A percentile compares a stretch with the other conserved stretches of the same genome.
Evolutionary conservation across 1,140 invertebrate genomes (phyloP).

Genomic region (Coenobita brevimanus): DNA sequence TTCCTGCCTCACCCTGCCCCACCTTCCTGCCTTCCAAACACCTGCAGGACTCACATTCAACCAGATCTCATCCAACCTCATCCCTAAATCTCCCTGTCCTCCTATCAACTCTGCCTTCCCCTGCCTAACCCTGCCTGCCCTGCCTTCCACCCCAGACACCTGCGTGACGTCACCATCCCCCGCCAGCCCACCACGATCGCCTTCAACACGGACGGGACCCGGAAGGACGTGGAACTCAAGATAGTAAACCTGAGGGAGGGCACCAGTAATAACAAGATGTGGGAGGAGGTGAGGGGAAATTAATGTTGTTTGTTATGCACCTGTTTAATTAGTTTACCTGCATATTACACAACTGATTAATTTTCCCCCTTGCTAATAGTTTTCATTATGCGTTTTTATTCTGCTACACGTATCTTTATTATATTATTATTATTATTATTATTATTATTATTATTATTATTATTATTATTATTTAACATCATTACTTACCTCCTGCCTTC

Average conservation of each 20-base stretch:
- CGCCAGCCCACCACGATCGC: constrained; percentile 75
- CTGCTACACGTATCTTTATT: no score
- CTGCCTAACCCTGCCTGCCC: neutral
- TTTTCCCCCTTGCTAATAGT: no score
- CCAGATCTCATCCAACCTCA: neutral
- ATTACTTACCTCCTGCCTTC: no score
- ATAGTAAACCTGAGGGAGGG: constrained; percentile 92
- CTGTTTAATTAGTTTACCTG: no score
- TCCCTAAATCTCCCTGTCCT: neutral
- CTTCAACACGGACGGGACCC: constrained; percentile 91
- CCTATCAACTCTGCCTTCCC: neutral
- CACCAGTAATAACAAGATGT: constrained; percentile 77
- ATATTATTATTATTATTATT: no score
- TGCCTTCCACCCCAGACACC: constrained; percentile 41
- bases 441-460: no score
- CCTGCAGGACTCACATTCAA: neutral
- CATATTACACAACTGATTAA: no score
- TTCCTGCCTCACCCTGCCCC: constrained; percentile 8
- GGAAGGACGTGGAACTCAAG: constrained; percentile 89
- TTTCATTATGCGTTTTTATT: no score
- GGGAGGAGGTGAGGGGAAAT: constrained; percentile 89
- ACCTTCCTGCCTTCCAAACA: neutral
- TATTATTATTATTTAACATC: no score
- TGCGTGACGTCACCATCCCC: constrained; percentile 56
- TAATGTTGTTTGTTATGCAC: no score